These are phyloP conservation scores for Phataginus tetradactyla DNA, from an alignment of 2,797 vertebrate species.

Conservation along the genomic window DNA sequence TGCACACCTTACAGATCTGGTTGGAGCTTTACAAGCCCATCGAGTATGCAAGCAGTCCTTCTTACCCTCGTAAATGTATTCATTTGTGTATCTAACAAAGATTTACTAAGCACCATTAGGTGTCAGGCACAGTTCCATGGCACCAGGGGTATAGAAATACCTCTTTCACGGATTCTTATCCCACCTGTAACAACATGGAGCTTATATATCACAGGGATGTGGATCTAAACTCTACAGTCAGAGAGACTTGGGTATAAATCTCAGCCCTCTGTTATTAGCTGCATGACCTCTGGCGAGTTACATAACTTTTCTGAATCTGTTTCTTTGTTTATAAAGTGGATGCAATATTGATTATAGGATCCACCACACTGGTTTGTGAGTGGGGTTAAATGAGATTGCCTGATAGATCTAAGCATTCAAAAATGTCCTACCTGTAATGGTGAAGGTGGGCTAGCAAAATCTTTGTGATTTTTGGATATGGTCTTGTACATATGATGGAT, in stretches of 20 bases:
- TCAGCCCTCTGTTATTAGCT: not conserved
- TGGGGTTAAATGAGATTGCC: not conserved
- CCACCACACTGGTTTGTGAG: not conserved
- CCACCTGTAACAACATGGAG: not conserved
- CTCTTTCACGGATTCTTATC: not conserved
- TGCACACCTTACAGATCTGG: not conserved
- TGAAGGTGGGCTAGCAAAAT: not conserved
- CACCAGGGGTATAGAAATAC: not conserved
- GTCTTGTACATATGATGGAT: not conserved
- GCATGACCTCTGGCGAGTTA: not conserved
- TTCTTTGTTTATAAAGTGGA: conserved; percentile 34
- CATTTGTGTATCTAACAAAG: not conserved
- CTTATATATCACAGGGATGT: not conserved
- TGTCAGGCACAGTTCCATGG: not conserved
- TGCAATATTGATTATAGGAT: not conserved
- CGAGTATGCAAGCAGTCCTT: not conserved
- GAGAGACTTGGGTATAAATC: not conserved
- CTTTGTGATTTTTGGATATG: not conserved
- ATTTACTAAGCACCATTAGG: not conserved
- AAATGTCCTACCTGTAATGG: not conserved
- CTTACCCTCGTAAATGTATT: not conserved
- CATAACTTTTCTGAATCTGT: not conserved
- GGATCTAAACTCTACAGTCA: not conserved
- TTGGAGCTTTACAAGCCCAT: not conserved
- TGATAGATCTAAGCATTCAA: not conserved